Base-by-base conservation (phyloP, 2,888 invertebrate species). In the Drosophila barbarae region DNA sequence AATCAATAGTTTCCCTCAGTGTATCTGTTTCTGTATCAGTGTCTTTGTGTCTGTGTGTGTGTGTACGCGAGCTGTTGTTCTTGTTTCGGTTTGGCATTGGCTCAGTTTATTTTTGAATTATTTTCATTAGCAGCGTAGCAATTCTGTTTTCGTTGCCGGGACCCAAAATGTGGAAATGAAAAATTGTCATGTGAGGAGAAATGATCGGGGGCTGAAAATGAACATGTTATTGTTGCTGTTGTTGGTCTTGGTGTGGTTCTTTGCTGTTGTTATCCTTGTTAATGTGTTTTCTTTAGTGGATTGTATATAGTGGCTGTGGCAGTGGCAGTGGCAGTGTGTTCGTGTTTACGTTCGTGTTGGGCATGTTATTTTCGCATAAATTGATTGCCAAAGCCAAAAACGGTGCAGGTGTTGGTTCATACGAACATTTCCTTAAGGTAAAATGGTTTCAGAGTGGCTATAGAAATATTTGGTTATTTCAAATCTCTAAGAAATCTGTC, bases 351-450 rank as follows among this genome's bases (percentile, higher is more conserved):
- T 65, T 65, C 49, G 60, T 73, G 67, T 70, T 60, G 71, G 69
- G 63, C 74, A 74, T 71, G 79, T 76, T 75, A 66, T 63, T 72
- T 72, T 67, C 71, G 72, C 64, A 77, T 75, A 75, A 82, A 77
- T 75, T 75, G 73, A 71, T 83, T 73, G 76, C 68, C 69, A 71
- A 51, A 72, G 71, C 60, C 67, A 69, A 69, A 23, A 72, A 76
- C 49, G 56, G 60, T 75, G 66, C 71, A 64, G 69, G 69, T 74
- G 70, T 73, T 65, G 34, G 32, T 49, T 66, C 26, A 44, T 51
- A 65, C 47, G 55, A 58, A 69, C 67, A 46, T 57, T 59, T 71
- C 65, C 53, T 73, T 56, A 51, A 56, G 55, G 51, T 30, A 38
- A 51, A 56, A 51, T 38, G 4, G 52, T 32, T 21, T 46, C 13